These are phyloP conservation scores for Dinothrombium tinctorium DNA, from an alignment of 1,140 invertebrate species.

Conservation along the genomic window DNA sequence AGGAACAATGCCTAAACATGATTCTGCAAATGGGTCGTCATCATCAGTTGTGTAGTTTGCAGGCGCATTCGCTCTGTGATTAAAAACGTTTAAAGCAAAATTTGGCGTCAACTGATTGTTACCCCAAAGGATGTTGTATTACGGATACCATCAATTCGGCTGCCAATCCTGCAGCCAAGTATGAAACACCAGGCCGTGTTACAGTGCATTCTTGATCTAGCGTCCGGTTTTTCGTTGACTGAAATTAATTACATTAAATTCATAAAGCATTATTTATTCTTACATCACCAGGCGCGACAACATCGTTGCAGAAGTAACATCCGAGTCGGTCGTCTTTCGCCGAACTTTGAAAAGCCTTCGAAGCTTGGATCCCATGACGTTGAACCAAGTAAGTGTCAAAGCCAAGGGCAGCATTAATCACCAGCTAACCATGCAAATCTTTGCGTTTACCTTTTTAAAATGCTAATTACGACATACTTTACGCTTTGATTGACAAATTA, in stretches of 20 bases:
- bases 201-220: slow-evolving; percentile 98
- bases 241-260: background rate
- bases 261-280: slow-evolving; percentile 18
- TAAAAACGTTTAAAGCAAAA: background rate
- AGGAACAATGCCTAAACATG: slow-evolving; percentile 57
- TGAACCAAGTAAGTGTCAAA: slow-evolving; percentile 94
- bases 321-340: slow-evolving; percentile 49
- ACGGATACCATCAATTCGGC: slow-evolving; percentile 71
- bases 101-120: slow-evolving; percentile 13
- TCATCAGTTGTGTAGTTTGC: slow-evolving; percentile 20
- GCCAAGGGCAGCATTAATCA: slow-evolving; percentile 85
- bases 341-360: slow-evolving; percentile 13
- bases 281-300: slow-evolving; percentile 90
- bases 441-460: background rate
- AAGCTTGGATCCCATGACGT: slow-evolving; percentile 47
- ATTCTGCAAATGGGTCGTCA: slow-evolving; percentile 22
- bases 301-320: slow-evolving; percentile 98
- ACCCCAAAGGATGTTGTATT: slow-evolving; percentile 57
- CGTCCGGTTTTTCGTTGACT: slow-evolving; percentile 76
- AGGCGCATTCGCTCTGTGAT: slow-evolving; percentile 30
- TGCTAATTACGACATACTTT: slow-evolving; percentile 35
- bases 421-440: slow-evolving; percentile 37
- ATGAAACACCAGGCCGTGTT: slow-evolving; percentile 73
- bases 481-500: slow-evolving; percentile 47
- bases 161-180: slow-evolving; percentile 65